Base-by-base conservation (phyloP, 2,888 invertebrate genomes). In the Cabera pusaria region DNA sequence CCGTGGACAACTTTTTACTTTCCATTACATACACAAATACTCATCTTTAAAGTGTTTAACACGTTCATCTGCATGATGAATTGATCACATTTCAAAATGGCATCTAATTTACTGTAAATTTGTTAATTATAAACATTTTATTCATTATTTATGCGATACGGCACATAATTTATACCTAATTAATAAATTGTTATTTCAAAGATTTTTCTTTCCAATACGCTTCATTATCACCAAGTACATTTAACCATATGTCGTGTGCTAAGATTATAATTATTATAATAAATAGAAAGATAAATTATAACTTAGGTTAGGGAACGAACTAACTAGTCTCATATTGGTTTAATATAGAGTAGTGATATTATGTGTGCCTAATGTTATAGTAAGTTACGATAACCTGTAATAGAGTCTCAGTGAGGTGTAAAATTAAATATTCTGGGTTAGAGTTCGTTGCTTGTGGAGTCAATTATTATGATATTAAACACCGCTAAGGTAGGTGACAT, bases 291-390 rank as follows among this genome's bases (percentile, higher is more conserved):
- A 59, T 73, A 73, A 68, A 75, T 74, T 77, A 78, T 75, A 81
- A 80, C 68, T 64, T 83, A 84, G 76, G 38, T 56, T 84, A 86
- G 72, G 66, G 64, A 80, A 79, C 62, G 67, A 85, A 86, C 87
- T 88, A 88, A 88, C 87, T 87, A 88, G 87, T 88, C 87, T 88
- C 85, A 86, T 81, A 74, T 76, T 78, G 75, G 64, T 80, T 75
- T 78, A 80, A 82, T 75, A 74, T 82, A 84, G 76, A 65, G 51
- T 80, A 84, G 78, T 80, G 73, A 81, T 78, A 83, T 75, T 70
- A 70, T 67, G 84, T 78, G 87, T 87, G 87, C 87, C 86, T 88
- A 85, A 84, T 73, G 60, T 76, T 69, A 66, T 50, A 61, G 45
- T 65, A 64, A 63, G 60, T 59, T 52, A 64, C 53, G 49, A 52